Evolutionary conservation across 2,888 invertebrate genomes (phyloP), one percentile per base, ranked within the genome.

Genomic region (Drosophila demipolita): DNA sequence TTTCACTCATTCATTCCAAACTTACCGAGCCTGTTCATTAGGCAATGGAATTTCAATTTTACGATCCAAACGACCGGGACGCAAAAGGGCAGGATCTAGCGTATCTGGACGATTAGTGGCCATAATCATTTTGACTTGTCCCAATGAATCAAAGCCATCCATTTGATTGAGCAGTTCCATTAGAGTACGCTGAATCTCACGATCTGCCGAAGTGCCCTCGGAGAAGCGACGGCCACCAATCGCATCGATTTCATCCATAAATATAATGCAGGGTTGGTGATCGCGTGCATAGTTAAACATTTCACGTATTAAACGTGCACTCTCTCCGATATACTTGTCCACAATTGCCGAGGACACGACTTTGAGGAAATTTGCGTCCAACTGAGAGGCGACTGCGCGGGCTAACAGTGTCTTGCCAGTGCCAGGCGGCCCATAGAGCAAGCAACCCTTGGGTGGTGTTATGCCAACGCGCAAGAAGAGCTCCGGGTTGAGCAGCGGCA

Each of bases 231-330:
- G 95, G 0, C 99, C 99, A 93, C 98, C 99, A 84, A 99, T 99
- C 64, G 99, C 99, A 94, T 99, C 99, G 89, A 99, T 99, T 94
- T 99, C 99, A 94, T 99, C 99, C 99, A 99, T 99, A 94, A 99
- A 99, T 90, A 99, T 99, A 90, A 99, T 99, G 93, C 99, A 99
- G 2, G 99, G 99, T 92, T 99, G 99, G 94, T 99, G 99, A 93
- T 99, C 99, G 58, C 99, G 95, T 0, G 99, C 99, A 93, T 99
- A 99, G 93, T 99, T 99, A 94, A 99, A 99, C 99, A 99, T 99
- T 94, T 99, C 99, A 64, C 99, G 95, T 92, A 99, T 99, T 57
- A 99, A 95, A 58, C 99, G 96, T 7, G 99, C 99, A 83, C 99
- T 99, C 94, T 99, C 99, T 36, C 99, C 99, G 88, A 99, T 99